phyloP scores from a whole-genome alignment of 2,888 invertebrate genomes.

The Tolmerus cingulatus region DNA sequence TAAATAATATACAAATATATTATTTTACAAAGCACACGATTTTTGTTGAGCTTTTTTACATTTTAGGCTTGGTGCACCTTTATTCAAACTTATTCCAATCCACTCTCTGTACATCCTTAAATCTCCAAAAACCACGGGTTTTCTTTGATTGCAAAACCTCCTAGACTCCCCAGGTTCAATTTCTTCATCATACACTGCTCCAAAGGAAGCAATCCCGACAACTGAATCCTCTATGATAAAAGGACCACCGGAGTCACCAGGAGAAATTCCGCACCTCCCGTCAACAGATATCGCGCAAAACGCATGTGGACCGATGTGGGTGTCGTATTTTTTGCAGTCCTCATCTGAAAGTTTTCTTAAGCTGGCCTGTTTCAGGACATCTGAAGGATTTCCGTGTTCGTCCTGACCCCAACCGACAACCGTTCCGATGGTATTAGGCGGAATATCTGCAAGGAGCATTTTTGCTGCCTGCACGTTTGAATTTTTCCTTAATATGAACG shows the following conservation, averaged over 20 bases:
- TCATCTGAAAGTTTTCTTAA: background rate
- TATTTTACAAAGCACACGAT: background rate
- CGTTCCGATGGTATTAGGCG: background rate
- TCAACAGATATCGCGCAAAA: background rate
- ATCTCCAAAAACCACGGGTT: background rate
- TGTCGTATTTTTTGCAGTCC: background rate
- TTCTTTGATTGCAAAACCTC: background rate
- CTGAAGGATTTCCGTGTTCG: background rate
- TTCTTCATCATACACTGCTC: background rate
- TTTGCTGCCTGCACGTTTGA: background rate
- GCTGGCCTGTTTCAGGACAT: background rate
- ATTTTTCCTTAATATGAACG: background rate
- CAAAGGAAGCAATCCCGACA: background rate
- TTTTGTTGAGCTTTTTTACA: background rate
- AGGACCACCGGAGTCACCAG: background rate
- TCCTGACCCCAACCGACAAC: background rate
- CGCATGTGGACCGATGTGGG: background rate
- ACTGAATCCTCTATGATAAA: background rate
- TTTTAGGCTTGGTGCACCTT: background rate
- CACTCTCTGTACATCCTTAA: background rate
- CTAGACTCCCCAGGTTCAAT: background rate
- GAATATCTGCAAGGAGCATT: background rate
- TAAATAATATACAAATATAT: too few relatives aligned
- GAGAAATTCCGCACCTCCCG: background rate
- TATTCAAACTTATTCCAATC: background rate